Evolutionary conservation across 1,140 invertebrate species (phyloP).

Genomic region (Polypedilum pembai): DNA sequence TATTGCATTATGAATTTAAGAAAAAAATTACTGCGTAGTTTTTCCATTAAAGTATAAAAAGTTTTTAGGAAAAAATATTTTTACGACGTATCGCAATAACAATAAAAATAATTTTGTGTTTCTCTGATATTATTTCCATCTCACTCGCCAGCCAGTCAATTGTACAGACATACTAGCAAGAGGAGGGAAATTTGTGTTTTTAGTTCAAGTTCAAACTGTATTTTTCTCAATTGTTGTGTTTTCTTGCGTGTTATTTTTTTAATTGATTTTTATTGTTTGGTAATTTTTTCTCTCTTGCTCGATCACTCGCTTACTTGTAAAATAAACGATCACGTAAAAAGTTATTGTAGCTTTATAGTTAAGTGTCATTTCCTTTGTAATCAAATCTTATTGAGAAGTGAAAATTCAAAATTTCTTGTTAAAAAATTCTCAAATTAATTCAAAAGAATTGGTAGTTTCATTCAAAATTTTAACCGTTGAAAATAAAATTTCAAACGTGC

Average conservation of each 20-base stretch:
- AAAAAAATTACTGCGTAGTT: conserved; percentile 17
- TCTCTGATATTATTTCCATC: background rate
- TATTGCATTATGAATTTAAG: no score
- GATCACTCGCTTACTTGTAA: background rate
- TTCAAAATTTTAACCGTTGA: no score
- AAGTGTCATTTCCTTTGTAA: no score
- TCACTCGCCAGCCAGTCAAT: background rate
- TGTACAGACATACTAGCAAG: background rate
- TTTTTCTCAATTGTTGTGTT: conserved; percentile 21
- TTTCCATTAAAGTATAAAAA: background rate
- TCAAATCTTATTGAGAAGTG: no score
- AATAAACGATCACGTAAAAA: background rate
- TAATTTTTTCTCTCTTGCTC: background rate
- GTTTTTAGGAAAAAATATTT: background rate
- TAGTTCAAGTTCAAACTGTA: conserved; percentile 26
- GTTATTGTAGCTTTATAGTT: background rate
- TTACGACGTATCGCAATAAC: background rate
- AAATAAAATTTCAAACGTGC: no score
- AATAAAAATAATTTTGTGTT: background rate
- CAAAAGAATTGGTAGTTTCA: no score
- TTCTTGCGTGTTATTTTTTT: conserved; percentile 25
- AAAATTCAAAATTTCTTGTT: no score
- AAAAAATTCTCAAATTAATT: no score
- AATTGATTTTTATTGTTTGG: conserved; percentile 26
- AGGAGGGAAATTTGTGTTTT: background rate